A percentile compares a stretch with the other conserved stretches of the same genome.
phyloP scores from a whole-genome alignment of 2,888 invertebrate genomes.

The Cephus spinipes region DNA sequence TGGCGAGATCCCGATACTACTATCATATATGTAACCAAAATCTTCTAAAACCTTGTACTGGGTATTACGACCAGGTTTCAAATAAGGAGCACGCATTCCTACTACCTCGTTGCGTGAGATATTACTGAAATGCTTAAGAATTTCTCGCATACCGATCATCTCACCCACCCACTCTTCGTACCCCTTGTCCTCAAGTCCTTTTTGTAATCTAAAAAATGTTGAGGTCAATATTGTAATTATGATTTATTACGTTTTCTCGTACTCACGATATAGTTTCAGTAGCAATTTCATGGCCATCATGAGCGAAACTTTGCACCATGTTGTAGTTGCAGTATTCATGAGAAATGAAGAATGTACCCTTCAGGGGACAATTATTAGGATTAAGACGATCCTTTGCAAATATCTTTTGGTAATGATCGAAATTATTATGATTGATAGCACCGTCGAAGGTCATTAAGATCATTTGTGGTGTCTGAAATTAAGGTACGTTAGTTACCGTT shows the following conservation, averaged over 20 bases:
- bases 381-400: slow-evolving; percentile 84
- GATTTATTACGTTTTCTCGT: background rate
- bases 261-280: slow-evolving; percentile 81
- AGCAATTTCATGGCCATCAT: slow-evolving; percentile 88
- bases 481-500: background rate
- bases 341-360: slow-evolving; percentile 93
- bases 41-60: slow-evolving; percentile 94
- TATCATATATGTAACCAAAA: slow-evolving; percentile 93
- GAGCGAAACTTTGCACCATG: slow-evolving; percentile 89
- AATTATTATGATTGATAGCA: slow-evolving; percentile 92
- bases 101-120: slow-evolving; percentile 85
- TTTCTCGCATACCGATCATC: slow-evolving; percentile 94
- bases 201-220: slow-evolving; percentile 72
- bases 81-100: slow-evolving; percentile 89
- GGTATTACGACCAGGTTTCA: slow-evolving; percentile 92
- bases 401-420: slow-evolving; percentile 87
- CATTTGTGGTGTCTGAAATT: slow-evolving; percentile 89
- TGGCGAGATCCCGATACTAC: slow-evolving; percentile 89
- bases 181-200: slow-evolving; percentile 88
- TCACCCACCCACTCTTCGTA: slow-evolving; percentile 95
- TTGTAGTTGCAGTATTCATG: slow-evolving; percentile 93
- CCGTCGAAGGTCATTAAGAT: slow-evolving; percentile 93
- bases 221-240: background rate
- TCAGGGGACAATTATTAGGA: slow-evolving; percentile 89
- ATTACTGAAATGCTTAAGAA: slow-evolving; percentile 84